phyloP scores from a whole-genome alignment of 2,113 vertebrate genomes.

The Takifugu bimaculatus region DNA sequence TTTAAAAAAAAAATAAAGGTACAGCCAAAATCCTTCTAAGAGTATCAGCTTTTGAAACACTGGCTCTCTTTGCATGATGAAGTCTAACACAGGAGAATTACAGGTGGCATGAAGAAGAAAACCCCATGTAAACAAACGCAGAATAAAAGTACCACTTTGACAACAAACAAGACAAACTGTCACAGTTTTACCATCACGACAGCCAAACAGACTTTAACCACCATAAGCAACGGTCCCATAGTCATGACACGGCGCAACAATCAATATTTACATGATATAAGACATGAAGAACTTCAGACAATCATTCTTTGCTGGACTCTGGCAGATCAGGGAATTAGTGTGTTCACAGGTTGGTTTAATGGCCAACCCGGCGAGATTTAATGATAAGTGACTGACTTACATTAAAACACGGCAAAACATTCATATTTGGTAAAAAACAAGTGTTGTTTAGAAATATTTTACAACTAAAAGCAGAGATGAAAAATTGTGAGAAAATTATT shows the following conservation, averaged over 20 bases:
- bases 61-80: conserved; percentile 7
- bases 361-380: conserved; percentile 26
- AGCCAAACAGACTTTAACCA: conserved; percentile 29
- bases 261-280: conserved; percentile 58
- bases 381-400: conserved; percentile 22
- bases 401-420: conserved; percentile 34
- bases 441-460: conserved; percentile 5
- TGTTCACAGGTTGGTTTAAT: conserved; percentile 36
- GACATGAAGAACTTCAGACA: conserved; percentile 27
- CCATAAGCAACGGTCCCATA: conserved; percentile 37
- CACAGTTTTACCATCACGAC: conserved; percentile 14
- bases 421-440: conserved; percentile 28
- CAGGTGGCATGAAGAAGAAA: conserved; percentile 14
- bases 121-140: conserved; percentile 31
- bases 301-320: neutral
- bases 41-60: conserved; percentile 9
- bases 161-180: conserved; percentile 33
- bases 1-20: neutral
- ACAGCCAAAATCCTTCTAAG: neutral
- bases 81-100: conserved; percentile 18
- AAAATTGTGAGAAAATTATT: conserved; percentile 6
- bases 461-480: conserved; percentile 5
- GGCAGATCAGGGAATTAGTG: conserved; percentile 37
- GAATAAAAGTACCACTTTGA: conserved; percentile 32
- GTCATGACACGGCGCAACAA: conserved; percentile 28